Evolutionary conservation across 1,140 invertebrate genomes (phyloP).

Genomic region (Drosophila simulans): DNA sequence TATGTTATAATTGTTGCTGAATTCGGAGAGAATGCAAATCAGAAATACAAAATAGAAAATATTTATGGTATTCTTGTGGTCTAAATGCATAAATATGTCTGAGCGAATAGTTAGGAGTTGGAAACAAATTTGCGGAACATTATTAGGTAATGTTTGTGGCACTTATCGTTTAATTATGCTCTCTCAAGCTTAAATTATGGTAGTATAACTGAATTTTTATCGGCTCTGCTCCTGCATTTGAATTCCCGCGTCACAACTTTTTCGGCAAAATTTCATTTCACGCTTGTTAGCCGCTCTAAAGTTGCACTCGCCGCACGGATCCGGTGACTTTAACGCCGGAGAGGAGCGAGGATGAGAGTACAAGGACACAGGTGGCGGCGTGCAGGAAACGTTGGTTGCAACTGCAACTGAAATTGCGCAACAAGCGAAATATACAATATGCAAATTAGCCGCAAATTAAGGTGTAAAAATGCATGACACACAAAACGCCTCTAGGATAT

Average conservation of each 20-base stretch:
- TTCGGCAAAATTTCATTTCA: constrained; percentile 35
- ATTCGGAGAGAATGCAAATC: constrained; percentile 53
- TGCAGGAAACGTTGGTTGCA: constrained; percentile 30
- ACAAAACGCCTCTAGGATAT: constrained; percentile 75
- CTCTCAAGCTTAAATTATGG: neutral
- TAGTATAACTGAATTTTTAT: constrained; percentile 9
- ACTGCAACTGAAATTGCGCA: constrained; percentile 68
- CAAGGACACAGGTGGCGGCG: constrained; percentile 14
- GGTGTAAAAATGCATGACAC: constrained; percentile 81
- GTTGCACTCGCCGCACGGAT: constrained; percentile 20
- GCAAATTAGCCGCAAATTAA: constrained; percentile 81
- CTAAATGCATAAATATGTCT: neutral
- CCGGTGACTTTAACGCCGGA: constrained; percentile 17
- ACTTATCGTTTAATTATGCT: neutral
- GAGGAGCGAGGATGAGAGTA: constrained; percentile 20
- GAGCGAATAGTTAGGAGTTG: neutral
- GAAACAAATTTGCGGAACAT: too few species aligned
- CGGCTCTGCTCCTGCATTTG: constrained; percentile 6
- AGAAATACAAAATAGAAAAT: constrained; percentile 30
- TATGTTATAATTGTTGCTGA: constrained; percentile 58
- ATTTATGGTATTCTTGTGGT: neutral
- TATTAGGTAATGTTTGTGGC: neutral
- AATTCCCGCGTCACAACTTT: constrained; percentile 21
- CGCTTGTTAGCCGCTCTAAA: constrained; percentile 43
- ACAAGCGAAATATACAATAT: constrained; percentile 75